phyloP scores from a whole-genome alignment of 2,113 vertebrate species.

The Oenanthe oenanthe region DNA sequence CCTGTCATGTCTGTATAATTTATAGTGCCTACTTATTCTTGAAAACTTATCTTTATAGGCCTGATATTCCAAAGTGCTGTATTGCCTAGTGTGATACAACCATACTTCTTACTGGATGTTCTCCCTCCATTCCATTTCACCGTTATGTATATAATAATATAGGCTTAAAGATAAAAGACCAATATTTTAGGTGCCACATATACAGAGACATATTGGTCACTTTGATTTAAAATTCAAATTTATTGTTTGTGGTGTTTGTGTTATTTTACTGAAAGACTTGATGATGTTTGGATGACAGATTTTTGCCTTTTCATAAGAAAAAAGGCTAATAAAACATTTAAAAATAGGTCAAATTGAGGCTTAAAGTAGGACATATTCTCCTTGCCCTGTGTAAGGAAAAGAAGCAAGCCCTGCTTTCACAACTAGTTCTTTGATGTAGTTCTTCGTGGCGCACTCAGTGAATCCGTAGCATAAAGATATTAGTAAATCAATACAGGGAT shows the following conservation, averaged over 20 bases:
- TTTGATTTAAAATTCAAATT: not conserved
- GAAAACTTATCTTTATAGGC: not conserved
- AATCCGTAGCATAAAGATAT: constrained; percentile 2
- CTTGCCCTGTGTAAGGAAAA: not conserved
- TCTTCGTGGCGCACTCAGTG: not conserved
- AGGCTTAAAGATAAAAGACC: not conserved
- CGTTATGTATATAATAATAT: not conserved
- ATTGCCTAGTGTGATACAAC: not conserved
- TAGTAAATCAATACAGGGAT: constrained; percentile 44
- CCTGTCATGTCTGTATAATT: not conserved
- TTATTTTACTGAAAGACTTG: constrained; percentile 1
- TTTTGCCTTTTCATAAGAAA: constrained; percentile 22
- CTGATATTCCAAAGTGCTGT: not conserved
- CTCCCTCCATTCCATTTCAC: not conserved
- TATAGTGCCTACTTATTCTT: not conserved
- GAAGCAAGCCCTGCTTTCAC: not conserved
- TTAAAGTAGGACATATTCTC: not conserved
- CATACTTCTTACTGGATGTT: not conserved
- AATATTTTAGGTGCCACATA: not conserved
- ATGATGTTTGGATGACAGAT: constrained; percentile 25
- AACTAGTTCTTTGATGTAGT: not conserved
- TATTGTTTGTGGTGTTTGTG: not conserved
- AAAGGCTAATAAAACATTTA: constrained; percentile 13
- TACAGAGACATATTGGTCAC: not conserved
- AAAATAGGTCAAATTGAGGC: not conserved